Percentiles rank a stretch among this genome's conserved stretches.
These are phyloP conservation scores for Rallus crepitans DNA, from an alignment of 2,797 vertebrate genomes.

Conservation along the genomic window DNA sequence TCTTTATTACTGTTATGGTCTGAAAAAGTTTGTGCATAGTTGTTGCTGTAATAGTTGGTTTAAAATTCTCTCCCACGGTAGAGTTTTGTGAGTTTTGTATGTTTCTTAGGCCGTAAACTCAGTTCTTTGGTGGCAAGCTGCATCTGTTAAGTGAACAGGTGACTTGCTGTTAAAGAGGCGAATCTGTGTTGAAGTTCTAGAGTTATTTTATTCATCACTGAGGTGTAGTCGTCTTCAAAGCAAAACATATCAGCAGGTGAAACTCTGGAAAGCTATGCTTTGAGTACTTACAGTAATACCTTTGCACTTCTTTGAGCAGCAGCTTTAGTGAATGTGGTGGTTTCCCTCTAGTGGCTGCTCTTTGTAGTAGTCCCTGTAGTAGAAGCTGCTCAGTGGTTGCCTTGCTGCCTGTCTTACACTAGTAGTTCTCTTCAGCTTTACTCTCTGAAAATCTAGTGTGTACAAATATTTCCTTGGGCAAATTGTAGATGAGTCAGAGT, in stretches of 20 bases:
- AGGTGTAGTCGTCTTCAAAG: neutral
- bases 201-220: neutral
- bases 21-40: neutral
- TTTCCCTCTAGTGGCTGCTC: slow-evolving; percentile 19
- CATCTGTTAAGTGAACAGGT: neutral
- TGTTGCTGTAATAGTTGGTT: neutral
- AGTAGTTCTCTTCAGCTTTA: neutral
- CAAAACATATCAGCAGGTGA: neutral
- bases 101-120: neutral
- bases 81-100: neutral
- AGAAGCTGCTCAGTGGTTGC: neutral
- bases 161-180: accelerated
- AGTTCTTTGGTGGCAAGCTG: neutral
- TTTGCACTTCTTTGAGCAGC: accelerated
- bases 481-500: neutral
- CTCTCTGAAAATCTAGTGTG: neutral
- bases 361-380: neutral
- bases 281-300: too few species aligned
- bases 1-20: neutral
- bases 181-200: neutral
- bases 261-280: neutral
- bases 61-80: neutral
- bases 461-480: neutral
- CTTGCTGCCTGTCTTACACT: neutral
- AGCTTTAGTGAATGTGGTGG: neutral